Percentiles rank a stretch among this genome's conserved stretches.
These are phyloP conservation scores for Archips crataeganus DNA, from an alignment of 2,888 invertebrate species.

Conservation along the genomic window DNA sequence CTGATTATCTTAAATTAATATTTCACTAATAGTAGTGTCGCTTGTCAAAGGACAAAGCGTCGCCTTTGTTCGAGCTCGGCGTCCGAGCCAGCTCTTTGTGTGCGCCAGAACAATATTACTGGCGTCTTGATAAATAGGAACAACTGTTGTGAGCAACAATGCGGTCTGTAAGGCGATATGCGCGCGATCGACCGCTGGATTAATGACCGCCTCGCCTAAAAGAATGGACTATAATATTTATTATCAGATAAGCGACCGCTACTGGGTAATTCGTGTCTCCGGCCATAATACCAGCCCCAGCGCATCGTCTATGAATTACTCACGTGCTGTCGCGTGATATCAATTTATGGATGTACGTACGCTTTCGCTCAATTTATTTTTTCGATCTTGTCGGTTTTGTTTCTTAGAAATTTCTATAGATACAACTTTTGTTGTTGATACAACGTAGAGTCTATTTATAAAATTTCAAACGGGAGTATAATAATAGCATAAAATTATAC, in stretches of 20 bases:
- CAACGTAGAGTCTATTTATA: constrained; percentile 23
- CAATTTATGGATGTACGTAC: constrained; percentile 67
- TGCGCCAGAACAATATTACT: constrained; percentile 78
- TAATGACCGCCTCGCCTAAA: constrained; percentile 84
- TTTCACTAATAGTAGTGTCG: constrained; percentile 73
- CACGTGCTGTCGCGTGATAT: constrained; percentile 73
- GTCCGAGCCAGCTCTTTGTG: constrained; percentile 66
- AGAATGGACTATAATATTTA: constrained; percentile 85
- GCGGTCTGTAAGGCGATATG: constrained; percentile 82
- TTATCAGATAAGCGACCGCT: constrained; percentile 83
- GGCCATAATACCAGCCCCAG: constrained; percentile 73
- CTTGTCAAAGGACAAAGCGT: constrained; percentile 74
- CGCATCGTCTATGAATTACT: constrained; percentile 80
- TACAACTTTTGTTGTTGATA: constrained; percentile 11
- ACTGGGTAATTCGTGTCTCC: constrained; percentile 83
- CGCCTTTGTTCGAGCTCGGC: constrained; percentile 63
- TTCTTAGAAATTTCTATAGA: constrained; percentile 56
- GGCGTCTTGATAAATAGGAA: constrained; percentile 84
- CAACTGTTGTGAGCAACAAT: constrained; percentile 81
- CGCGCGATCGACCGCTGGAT: constrained; percentile 81
- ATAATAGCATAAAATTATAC: neutral
- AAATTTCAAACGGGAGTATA: neutral
- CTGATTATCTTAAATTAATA: constrained; percentile 69
- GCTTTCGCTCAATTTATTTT: constrained; percentile 61
- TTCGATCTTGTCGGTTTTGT: constrained; percentile 69